These are phyloP conservation scores for Andinoacara biseriatus DNA, from an alignment of 2,113 vertebrate species.

Conservation along the genomic window DNA sequence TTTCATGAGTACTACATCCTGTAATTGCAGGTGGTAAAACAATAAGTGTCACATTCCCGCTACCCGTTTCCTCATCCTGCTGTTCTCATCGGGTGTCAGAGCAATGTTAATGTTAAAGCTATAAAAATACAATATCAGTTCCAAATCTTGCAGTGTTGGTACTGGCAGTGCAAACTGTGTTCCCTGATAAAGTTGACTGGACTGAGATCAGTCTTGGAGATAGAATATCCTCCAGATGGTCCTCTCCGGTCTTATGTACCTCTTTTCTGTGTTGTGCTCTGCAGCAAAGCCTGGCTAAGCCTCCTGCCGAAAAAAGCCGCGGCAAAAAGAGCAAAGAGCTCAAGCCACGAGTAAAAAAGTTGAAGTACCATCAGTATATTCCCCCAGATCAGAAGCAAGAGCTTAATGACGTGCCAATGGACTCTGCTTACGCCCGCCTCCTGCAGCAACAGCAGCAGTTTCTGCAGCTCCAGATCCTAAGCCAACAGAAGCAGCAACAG, in stretches of 20 bases:
- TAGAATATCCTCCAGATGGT: slow-evolving; percentile 44
- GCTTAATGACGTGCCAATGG: slow-evolving; percentile 89
- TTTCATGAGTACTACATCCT: slow-evolving; percentile 71
- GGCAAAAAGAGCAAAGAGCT: slow-evolving; percentile 95
- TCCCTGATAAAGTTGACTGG: slow-evolving; percentile 35
- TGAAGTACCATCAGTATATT: slow-evolving; percentile 99
- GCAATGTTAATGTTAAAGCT: slow-evolving; percentile 51
- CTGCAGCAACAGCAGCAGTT: slow-evolving; percentile 98
- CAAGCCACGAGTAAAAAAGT: slow-evolving; percentile 94
- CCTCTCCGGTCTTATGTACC: slow-evolving; percentile 35
- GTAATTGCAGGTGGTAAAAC: slow-evolving; percentile 69
- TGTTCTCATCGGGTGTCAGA: slow-evolving; percentile 60
- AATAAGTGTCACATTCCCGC: slow-evolving; percentile 72
- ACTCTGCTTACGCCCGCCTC: slow-evolving; percentile 93
- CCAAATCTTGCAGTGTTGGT: slow-evolving; percentile 83
- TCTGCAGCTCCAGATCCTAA: slow-evolving; percentile 97
- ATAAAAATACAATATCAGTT: slow-evolving; percentile 73
- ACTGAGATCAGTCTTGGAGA: slow-evolving; percentile 48
- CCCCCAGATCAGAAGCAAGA: slow-evolving; percentile 97
- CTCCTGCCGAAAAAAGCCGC: slow-evolving; percentile 88
- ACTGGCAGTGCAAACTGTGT: slow-evolving; percentile 31
- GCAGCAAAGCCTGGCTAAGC: slow-evolving; percentile 93
- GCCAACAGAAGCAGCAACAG: slow-evolving; percentile 85
- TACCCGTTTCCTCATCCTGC: slow-evolving; percentile 76
- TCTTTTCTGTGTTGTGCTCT: slow-evolving; percentile 25